phyloP scores from a whole-genome alignment of 2,113 vertebrate species.

The Nannobrachium achirus region DNA sequence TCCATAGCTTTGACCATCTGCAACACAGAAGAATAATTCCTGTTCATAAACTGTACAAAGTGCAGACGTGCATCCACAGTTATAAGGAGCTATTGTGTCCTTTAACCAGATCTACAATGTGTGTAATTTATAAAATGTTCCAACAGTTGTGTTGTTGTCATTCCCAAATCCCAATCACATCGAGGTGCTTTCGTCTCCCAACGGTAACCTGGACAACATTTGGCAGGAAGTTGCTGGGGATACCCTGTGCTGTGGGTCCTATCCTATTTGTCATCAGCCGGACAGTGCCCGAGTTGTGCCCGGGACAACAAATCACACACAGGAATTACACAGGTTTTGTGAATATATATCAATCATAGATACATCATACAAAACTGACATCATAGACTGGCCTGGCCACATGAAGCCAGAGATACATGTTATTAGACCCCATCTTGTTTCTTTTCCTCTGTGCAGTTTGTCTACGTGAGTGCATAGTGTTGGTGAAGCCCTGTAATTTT shows the following conservation, averaged over 20 bases:
- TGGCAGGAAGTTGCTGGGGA: slow-evolving; percentile 91
- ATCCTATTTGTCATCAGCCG: slow-evolving; percentile 86
- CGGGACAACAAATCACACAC: no score
- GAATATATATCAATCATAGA: no score
- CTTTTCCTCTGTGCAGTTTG: slow-evolving; percentile 39
- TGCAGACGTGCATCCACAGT: slow-evolving; percentile 87
- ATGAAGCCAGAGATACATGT: no score
- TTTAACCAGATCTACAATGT: slow-evolving; percentile 87
- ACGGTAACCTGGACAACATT: slow-evolving; percentile 89
- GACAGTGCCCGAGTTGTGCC: no score
- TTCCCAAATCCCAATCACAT: slow-evolving; percentile 87
- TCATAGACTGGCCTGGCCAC: no score
- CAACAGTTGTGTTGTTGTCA: slow-evolving; percentile 82
- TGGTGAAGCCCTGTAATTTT: slow-evolving; percentile 51
- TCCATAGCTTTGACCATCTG: slow-evolving; percentile 92
- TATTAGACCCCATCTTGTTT: slow-evolving; percentile 22
- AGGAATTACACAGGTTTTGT: no score
- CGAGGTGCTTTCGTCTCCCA: slow-evolving; percentile 84
- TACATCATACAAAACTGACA: no score
- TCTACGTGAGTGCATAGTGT: slow-evolving; percentile 36
- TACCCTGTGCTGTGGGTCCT: slow-evolving; percentile 91
- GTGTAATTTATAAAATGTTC: slow-evolving; percentile 90
- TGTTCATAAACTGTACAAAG: slow-evolving; percentile 89
- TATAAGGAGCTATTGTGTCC: no score
- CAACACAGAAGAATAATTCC: slow-evolving; percentile 89